A percentile compares a stretch with the other conserved stretches of the same genome.
Evolutionary conservation across 2,113 vertebrate genomes (phyloP).

Genomic region (Megaceryle maxima): DNA sequence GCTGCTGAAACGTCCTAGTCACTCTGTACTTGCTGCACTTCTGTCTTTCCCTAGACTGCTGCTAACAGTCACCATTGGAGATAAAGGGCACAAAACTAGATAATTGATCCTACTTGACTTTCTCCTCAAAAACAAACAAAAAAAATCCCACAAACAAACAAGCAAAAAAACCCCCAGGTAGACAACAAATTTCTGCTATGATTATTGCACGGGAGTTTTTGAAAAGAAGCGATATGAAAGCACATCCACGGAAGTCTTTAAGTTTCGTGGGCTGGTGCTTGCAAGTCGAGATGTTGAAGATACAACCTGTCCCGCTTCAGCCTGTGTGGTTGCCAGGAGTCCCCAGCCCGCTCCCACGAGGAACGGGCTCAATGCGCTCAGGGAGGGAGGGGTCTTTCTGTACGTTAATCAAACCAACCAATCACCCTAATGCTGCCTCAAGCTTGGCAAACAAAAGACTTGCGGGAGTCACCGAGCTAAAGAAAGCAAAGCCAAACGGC

Average conservation of each 20-base stretch:
- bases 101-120: background rate
- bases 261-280: background rate
- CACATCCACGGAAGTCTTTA: background rate
- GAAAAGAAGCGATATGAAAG: background rate
- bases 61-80: background rate
- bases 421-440: background rate
- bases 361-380: fast-evolving
- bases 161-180: background rate
- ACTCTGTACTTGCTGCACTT: background rate
- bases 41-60: background rate
- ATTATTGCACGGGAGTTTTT: background rate
- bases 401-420: too few relatives aligned
- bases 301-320: background rate
- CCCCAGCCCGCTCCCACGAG: fast-evolving
- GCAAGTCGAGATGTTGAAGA: background rate
- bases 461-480: background rate
- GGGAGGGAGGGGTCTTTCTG: background rate
- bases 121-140: background rate
- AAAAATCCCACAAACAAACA: background rate
- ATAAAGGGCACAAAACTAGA: background rate
- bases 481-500: background rate
- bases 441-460: background rate
- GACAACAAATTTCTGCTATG: background rate
- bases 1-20: background rate
- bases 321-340: background rate